These are phyloP conservation scores for Hirudinaria manillensis DNA, from an alignment of 2,888 invertebrate genomes.

Conservation along the genomic window DNA sequence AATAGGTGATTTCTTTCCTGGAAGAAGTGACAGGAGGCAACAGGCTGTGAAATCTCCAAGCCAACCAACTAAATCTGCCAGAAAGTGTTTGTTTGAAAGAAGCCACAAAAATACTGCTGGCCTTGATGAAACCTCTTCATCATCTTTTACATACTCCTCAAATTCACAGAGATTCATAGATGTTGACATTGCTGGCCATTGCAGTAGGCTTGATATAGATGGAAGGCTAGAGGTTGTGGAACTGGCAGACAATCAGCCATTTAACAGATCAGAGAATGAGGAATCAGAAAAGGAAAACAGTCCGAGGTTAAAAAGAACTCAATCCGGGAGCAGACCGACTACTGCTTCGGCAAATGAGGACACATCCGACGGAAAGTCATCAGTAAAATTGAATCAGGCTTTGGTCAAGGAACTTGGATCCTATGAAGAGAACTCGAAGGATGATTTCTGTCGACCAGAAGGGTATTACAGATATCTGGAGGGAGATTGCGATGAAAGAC, in stretches of 20 bases:
- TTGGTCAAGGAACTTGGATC: constrained; percentile 65
- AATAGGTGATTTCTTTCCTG: constrained; percentile 19
- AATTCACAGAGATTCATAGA: constrained; percentile 24
- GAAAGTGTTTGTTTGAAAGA: constrained; percentile 25
- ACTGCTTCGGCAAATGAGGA: not conserved
- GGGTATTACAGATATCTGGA: constrained; percentile 79
- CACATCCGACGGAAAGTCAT: constrained; percentile 14
- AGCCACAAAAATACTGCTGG: not conserved
- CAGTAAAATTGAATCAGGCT: constrained; percentile 65
- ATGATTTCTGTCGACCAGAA: constrained; percentile 74
- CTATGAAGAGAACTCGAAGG: constrained; percentile 65
- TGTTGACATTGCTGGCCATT: constrained; percentile 21
- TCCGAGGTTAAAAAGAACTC: not conserved
- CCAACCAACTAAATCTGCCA: not conserved
- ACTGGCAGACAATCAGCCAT: constrained; percentile 6
- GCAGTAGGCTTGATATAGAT: constrained; percentile 16
- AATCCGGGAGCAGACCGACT: not conserved
- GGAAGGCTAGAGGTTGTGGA: constrained; percentile 11
- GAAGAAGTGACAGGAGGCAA: constrained; percentile 17
- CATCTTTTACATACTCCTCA: constrained; percentile 27
- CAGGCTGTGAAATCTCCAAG: constrained; percentile 11
- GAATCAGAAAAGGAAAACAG: constrained; percentile 18
- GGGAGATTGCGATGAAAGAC: constrained; percentile 84
- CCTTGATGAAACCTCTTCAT: constrained; percentile 31
- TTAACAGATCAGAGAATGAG: constrained; percentile 5